Percentiles rank a stretch among this genome's conserved stretches.
Evolutionary conservation across 2,888 invertebrate genomes (phyloP).

Genomic region (Blastobasis lacticolella): DNA sequence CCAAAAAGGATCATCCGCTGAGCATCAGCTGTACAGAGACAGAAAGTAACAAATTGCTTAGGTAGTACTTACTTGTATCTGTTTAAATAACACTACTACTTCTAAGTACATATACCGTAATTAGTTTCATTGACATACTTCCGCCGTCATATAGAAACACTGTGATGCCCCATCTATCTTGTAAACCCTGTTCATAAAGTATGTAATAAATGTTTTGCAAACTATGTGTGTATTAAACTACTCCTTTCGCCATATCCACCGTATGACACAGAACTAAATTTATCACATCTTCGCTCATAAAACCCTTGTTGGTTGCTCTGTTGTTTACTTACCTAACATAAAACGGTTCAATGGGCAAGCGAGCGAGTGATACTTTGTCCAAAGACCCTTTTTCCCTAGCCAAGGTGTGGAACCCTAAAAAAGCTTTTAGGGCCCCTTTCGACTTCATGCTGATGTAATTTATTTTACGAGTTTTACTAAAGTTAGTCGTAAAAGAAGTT

Average conservation of each 20-base stretch:
- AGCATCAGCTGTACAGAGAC: no score
- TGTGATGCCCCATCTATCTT: no score
- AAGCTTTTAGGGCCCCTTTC: slow-evolving; percentile 33
- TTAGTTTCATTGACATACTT: no score
- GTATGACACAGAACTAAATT: not conserved
- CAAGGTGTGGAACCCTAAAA: slow-evolving; percentile 20
- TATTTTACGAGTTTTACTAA: slow-evolving; percentile 33
- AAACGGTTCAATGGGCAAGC: slow-evolving; percentile 1
- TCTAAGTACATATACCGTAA: no score
- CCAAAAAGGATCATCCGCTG: no score
- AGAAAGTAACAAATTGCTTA: no score
- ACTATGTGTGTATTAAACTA: no score
- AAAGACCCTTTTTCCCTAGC: not conserved
- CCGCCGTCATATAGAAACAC: no score
- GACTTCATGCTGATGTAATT: slow-evolving; percentile 32
- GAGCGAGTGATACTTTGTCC: not conserved
- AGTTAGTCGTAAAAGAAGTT: slow-evolving; percentile 26
- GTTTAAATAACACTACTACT: no score
- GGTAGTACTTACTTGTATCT: no score
- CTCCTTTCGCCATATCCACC: not conserved
- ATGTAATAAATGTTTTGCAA: no score
- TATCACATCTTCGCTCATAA: not conserved
- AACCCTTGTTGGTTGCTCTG: not conserved
- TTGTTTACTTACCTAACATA: slow-evolving; percentile 2
- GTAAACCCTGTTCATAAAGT: no score